Evolutionary conservation across 1,140 invertebrate species (phyloP).

Genomic region (Diorhabda sublineata): DNA sequence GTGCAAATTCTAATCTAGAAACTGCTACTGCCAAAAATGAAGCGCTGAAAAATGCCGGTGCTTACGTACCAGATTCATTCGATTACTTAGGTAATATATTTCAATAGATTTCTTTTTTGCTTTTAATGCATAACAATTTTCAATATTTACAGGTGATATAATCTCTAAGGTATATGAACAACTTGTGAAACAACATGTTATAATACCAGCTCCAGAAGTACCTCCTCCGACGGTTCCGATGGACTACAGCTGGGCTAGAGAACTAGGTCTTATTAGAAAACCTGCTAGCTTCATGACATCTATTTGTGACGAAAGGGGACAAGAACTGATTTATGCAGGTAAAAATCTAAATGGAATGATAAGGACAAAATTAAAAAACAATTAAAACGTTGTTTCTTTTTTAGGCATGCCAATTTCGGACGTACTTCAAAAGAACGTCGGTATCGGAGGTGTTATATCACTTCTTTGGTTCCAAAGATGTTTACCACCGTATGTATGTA

Average conservation of each 20-base stretch:
- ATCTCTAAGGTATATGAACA: constrained; percentile 75
- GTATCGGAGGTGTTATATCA: constrained; percentile 96
- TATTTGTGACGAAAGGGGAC: constrained; percentile 98
- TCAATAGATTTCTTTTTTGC: background rate
- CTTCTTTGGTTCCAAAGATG: constrained; percentile 98
- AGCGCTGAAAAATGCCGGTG: constrained; percentile 77
- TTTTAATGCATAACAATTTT: constrained; percentile 9
- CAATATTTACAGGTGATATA: constrained; percentile 49
- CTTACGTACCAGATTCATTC: constrained; percentile 88
- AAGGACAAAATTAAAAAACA: too few relatives aligned
- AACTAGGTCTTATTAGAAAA: constrained; percentile 96
- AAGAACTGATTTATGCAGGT: constrained; percentile 94
- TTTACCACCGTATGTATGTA: constrained; percentile 88
- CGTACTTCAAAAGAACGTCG: constrained; percentile 82
- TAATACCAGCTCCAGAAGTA: constrained; percentile 84
- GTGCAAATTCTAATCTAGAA: constrained; percentile 92
- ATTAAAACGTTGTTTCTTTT: constrained; percentile 3
- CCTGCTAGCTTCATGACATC: constrained; percentile 99
- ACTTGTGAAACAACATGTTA: constrained; percentile 76
- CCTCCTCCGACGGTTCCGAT: constrained; percentile 98
- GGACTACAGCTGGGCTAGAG: constrained; percentile 98
- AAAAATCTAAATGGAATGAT: background rate
- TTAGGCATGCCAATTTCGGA: constrained; percentile 92
- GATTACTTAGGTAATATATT: constrained; percentile 72
- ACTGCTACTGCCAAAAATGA: constrained; percentile 92